Percentiles rank a stretch among this genome's conserved stretches.
Evolutionary conservation across 2,797 vertebrate species (phyloP).

Genomic region (Petrocephalus schoutedeni): DNA sequence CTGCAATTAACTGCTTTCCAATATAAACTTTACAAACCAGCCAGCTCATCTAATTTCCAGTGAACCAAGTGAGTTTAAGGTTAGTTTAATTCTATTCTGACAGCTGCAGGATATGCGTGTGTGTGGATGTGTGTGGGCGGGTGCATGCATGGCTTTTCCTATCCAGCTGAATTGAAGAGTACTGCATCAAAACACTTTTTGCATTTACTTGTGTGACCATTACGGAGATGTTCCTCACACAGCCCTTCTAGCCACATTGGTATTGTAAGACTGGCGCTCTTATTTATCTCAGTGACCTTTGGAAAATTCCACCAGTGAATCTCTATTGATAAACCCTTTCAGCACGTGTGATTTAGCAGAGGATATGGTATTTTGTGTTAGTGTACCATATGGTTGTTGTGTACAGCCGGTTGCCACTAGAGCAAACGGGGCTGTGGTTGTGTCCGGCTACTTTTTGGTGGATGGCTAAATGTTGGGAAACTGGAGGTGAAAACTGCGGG

Average conservation of each 20-base stretch:
- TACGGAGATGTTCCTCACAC: background rate
- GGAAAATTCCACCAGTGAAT: background rate
- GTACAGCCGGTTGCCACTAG: slow-evolving; percentile 46
- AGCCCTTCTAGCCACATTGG: background rate
- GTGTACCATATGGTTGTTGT: slow-evolving; percentile 56
- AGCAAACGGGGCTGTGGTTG: slow-evolving; percentile 56
- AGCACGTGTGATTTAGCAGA: slow-evolving; percentile 58
- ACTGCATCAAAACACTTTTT: background rate
- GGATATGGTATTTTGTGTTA: slow-evolving; percentile 51
- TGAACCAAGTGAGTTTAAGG: slow-evolving; percentile 14
- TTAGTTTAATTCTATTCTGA: slow-evolving; percentile 22
- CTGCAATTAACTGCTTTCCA: slow-evolving; percentile 19
- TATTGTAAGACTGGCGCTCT: background rate
- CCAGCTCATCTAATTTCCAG: slow-evolving; percentile 16
- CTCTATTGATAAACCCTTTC: slow-evolving; percentile 54
- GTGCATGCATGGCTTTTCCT: background rate
- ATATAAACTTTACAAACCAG: slow-evolving; percentile 5
- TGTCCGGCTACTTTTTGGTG: slow-evolving; percentile 53
- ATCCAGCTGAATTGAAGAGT: slow-evolving; percentile 11
- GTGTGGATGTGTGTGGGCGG: background rate
- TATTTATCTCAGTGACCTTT: slow-evolving; percentile 31
- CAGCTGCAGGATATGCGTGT: slow-evolving; percentile 6
- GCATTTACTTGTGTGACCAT: slow-evolving; percentile 17
- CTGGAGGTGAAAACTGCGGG: slow-evolving; percentile 53
- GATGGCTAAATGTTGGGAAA: slow-evolving; percentile 45